These are phyloP conservation scores for Microtus ochrogaster DNA, from an alignment of 2,113 vertebrate genomes.

Conservation along the genomic window DNA sequence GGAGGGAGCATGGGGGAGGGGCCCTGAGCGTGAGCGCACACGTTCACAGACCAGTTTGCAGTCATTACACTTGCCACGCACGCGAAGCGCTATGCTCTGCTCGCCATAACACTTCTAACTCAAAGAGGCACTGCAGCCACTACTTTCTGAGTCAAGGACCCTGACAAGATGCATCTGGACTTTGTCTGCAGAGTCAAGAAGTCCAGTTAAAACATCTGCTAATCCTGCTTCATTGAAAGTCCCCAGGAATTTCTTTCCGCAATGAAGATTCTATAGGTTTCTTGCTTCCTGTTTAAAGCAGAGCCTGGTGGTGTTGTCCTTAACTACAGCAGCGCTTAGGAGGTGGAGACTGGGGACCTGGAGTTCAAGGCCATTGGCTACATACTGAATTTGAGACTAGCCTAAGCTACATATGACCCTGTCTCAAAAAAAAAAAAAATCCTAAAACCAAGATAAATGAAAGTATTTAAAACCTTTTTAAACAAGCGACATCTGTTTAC, in stretches of 20 bases:
- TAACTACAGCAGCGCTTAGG: background rate
- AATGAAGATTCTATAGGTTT: background rate
- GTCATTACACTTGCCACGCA: background rate
- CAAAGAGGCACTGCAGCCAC: background rate
- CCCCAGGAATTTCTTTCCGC: background rate
- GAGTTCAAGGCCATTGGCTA: background rate
- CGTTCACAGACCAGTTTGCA: background rate
- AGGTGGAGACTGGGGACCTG: background rate
- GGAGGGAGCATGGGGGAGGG: accelerated
- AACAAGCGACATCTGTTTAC: background rate
- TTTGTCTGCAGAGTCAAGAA: background rate
- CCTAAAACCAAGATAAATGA: background rate
- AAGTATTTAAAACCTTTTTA: background rate
- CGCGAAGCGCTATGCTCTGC: background rate
- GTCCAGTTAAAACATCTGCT: constrained; percentile 33
- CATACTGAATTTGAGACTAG: background rate
- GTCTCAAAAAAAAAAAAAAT: background rate
- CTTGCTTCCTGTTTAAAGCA: background rate
- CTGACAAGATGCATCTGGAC: background rate
- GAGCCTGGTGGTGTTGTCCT: accelerated
- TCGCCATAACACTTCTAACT: background rate
- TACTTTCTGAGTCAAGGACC: constrained; percentile 6
- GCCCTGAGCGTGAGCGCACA: background rate
- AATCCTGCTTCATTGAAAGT: constrained; percentile 5
- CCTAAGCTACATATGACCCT: background rate